Evolutionary conservation across 2,888 invertebrate species (phyloP), one percentile per base, ranked within the genome.

Genomic region (Nomada lathburiana): DNA sequence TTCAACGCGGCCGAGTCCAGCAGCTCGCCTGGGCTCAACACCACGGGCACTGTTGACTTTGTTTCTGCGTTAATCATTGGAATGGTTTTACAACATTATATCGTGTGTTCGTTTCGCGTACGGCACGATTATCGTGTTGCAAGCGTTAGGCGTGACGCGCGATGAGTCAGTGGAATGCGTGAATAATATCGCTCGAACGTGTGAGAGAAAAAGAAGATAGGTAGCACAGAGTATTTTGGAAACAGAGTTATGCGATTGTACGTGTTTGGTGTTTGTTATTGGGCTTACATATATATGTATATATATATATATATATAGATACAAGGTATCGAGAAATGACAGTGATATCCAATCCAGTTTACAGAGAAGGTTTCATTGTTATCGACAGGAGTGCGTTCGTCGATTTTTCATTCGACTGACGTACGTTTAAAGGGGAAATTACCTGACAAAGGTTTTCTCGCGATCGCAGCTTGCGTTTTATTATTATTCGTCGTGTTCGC

Each of bases 1-100:
- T 94, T 93, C 74, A 95, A 93, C 29, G 95, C 93, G 81, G 95
- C 94, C n/a, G 95, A 92, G 76, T 95, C 95, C 67, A 94, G 88
- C 53, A 94, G 76, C 60, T 93, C 93, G 11, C 93, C 91, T 20
- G 93, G 89, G 75, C 88, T 92, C 70, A 93, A 78, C 9, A 91
- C 90, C 44, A 89, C 89, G 23, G 92, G 92, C 44, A 89, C 91
- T 36, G 93, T 82, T 55, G 90, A 89, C 70, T 93, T 93, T 23
- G 92, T 91, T 77, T 93, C 93, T 93, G 81, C 53, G 65, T 84
- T 82, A 75, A 70, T 53, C 29, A 85, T 73, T 64, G 47, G 63
- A 84, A 68, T 57, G 67, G 59, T 70, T 55, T 70, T 44, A 26
- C 50, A 77, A 26, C 69, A 52, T 62, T 63, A 23, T 20, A 57